Base-by-base conservation (phyloP, 2,797 vertebrate genomes). In the Hapalemur alaotrensis region DNA sequence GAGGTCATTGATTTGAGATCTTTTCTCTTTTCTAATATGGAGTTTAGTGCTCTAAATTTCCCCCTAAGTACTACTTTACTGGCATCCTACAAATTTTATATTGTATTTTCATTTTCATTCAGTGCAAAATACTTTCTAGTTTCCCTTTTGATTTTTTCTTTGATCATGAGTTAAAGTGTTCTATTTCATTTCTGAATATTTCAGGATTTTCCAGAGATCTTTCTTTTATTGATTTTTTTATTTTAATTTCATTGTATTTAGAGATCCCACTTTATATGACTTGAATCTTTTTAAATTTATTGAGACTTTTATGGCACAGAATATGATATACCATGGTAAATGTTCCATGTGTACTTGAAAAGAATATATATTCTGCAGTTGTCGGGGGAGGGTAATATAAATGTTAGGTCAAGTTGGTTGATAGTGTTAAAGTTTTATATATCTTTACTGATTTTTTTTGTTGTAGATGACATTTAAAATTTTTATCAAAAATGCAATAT, bases 231-330 rank as follows among this genome's bases (percentile, higher is more conserved):
- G 70, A 83, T 80, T 96, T 96, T 59, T 87, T 7, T 8, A 96
- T 93, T 90, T 96, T 87, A 95, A 90, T 92, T 95, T 52, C 38
- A 95, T 2, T 87, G 17, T 59, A 20, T 52, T 81, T 50, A 89
- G 63, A 95, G 80, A 89, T 89, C 32, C 93, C 82, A 57, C 13
- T 67, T 82, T 65, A 8, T 79, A 87, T 70, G n/a, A 83, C 52
- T 22, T 89, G 41, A 91, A 89, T 43, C 69, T 25, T 94, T 92
- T 94, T 78, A 59, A 93, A 83, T 92, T 87, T 86, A 93, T 69
- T 90, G 30, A 80, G 35, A 93, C n/a, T 82, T 92, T 91, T 86
- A 41, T 78, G 83, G n/a, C 54, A 57, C 32, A 78, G 69, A 93
- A 89, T 88, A 63, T 86, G 63, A 38, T 75, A 48, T 81, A 75